Conservation (phyloP, 92 coral and sea anemone species). For the Blastomussa wellsi region DNA sequence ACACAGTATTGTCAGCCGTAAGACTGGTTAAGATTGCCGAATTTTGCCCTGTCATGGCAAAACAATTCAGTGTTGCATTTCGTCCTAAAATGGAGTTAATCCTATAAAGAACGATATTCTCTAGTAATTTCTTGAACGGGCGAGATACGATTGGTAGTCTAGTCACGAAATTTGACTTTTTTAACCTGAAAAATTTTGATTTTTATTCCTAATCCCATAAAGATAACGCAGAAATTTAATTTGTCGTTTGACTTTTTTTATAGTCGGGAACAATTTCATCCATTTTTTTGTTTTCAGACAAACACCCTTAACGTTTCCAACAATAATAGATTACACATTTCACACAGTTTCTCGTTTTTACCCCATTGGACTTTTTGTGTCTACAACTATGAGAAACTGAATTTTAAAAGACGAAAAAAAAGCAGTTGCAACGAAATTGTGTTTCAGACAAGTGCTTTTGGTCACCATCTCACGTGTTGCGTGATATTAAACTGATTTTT, state of each 20-base stretch:
- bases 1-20: background rate
- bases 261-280: too few species aligned
- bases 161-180: background rate
- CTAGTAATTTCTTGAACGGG: background rate
- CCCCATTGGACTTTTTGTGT: background rate
- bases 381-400: background rate
- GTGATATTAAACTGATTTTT: background rate
- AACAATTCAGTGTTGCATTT: background rate
- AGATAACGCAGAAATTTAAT: background rate
- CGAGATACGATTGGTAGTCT: background rate
- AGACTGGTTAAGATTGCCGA: background rate
- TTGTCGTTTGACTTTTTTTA: background rate
- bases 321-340: background rate
- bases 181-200: background rate
- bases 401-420: background rate
- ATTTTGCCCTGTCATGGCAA: background rate
- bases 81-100: background rate
- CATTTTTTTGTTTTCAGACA: background rate
- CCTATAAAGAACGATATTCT: too few species aligned
- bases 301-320: background rate
- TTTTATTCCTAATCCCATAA: background rate
- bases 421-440: background rate
- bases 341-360: background rate
- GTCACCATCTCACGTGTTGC: conserved; percentile 1
- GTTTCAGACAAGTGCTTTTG: background rate